Evolutionary conservation across 35 echinoderm and acorn worm species (phyloP).

Genomic region (Lytechinus pictus): DNA sequence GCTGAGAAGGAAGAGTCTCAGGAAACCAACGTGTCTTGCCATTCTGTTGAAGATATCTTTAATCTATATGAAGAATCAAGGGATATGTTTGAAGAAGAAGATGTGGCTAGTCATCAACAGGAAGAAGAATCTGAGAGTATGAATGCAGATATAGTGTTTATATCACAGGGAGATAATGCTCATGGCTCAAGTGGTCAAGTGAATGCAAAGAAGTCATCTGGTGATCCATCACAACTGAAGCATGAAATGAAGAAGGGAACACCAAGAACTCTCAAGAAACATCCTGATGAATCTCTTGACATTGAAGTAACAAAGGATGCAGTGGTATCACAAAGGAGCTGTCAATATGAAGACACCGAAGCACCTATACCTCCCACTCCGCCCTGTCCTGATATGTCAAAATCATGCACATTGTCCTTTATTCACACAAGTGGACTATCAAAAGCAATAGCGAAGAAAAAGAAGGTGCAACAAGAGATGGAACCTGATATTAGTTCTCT

Average conservation of each 20-base stretch:
- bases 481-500: slow-evolving; percentile 10
- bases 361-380: slow-evolving; percentile 67
- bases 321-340: slow-evolving; percentile 3
- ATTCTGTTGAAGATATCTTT: background rate
- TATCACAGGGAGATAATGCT: background rate
- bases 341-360: slow-evolving; percentile 51
- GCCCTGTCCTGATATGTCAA: slow-evolving; percentile 33
- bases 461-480: background rate
- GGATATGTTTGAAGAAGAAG: slow-evolving; percentile 50
- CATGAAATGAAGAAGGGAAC: background rate
- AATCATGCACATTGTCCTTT: background rate
- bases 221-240: background rate
- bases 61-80: slow-evolving; percentile 27
- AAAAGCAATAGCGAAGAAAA: background rate
- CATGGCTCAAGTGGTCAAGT: background rate
- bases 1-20: background rate
- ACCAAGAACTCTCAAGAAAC: background rate
- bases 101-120: background rate
- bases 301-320: slow-evolving; percentile 11
- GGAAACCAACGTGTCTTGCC: background rate
- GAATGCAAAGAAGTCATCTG: background rate
- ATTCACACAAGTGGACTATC: slow-evolving; percentile 15
- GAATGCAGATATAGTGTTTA: background rate
- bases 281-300: background rate
- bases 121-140: background rate